Percentiles rank a stretch among this genome's conserved stretches.
Conservation (phyloP, 2,113 vertebrate genomes). For the Halichoerus grypus region DNA sequence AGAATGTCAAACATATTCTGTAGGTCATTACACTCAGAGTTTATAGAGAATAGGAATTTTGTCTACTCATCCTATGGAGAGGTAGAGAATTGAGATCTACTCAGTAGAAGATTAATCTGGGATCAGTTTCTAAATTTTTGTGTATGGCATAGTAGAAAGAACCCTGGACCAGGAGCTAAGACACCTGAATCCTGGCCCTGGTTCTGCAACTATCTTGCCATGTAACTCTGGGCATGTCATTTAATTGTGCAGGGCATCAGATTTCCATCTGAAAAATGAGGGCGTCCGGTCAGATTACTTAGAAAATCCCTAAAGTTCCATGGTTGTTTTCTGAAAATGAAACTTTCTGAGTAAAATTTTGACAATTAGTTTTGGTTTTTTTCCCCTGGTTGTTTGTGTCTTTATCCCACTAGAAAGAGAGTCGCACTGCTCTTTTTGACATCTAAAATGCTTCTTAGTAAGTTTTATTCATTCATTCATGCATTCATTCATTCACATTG, state of each 20-base stretch:
- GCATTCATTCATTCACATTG: background rate
- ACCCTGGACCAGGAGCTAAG: background rate
- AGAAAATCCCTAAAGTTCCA: background rate
- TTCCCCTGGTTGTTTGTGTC: background rate
- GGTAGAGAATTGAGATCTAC: background rate
- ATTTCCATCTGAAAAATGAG: constrained; percentile 2
- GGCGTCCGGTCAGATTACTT: background rate
- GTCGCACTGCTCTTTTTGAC: background rate
- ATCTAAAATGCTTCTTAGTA: background rate
- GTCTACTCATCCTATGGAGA: background rate
- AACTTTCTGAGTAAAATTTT: background rate
- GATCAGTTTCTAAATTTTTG: background rate
- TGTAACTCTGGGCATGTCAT: background rate
- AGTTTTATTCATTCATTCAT: background rate
- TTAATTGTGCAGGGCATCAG: background rate
- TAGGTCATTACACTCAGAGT: background rate
- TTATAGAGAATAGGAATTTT: background rate
- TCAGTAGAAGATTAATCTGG: background rate
- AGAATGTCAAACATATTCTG: background rate
- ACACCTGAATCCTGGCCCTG: background rate
- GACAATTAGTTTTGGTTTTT: background rate
- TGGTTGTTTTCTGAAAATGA: background rate
- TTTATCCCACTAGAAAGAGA: background rate
- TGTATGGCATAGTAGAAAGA: background rate
- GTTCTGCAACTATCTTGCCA: background rate